Conservation (phyloP, 2,888 invertebrate genomes). For the Eristalis intricaria region DNA sequence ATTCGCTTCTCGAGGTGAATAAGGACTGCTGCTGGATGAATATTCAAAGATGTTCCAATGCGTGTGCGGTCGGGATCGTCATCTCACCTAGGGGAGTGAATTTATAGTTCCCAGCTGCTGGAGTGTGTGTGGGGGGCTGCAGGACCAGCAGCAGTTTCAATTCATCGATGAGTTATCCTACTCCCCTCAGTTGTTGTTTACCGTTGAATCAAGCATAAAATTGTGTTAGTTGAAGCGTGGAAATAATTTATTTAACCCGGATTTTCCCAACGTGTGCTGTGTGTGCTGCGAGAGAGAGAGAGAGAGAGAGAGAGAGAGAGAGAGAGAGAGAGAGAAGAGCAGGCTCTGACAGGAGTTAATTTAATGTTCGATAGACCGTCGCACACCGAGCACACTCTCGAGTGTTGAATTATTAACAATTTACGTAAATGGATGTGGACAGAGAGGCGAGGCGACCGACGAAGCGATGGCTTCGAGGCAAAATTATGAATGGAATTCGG, state of each 20-base stretch:
- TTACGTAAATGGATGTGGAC: slow-evolving; percentile 18
- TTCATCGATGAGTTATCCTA: slow-evolving; percentile 43
- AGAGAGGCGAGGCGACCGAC: not conserved
- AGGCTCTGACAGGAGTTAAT: no score
- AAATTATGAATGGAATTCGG: slow-evolving; percentile 15
- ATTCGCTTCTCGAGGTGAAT: not conserved
- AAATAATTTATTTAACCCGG: slow-evolving; percentile 61
- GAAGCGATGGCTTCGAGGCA: not conserved
- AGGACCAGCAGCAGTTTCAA: not conserved
- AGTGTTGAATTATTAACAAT: slow-evolving; percentile 24
- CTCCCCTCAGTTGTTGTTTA: slow-evolving; percentile 39
- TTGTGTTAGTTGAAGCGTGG: slow-evolving; percentile 56
- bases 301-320: no score
- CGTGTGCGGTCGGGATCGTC: not conserved
- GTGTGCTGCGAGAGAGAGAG: not conserved
- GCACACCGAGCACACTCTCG: not conserved
- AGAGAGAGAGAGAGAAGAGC: no score
- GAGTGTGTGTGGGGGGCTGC: not conserved
- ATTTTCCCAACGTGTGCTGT: slow-evolving; percentile 9
- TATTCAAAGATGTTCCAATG: not conserved
- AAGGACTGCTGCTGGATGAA: not conserved
- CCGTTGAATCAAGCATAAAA: slow-evolving; percentile 62
- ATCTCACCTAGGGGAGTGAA: slow-evolving; percentile 25
- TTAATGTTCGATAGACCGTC: not conserved
- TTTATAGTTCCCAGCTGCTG: slow-evolving; percentile 49